Evolutionary conservation across 2,888 invertebrate genomes (phyloP).

Genomic region (Nomada goodeniana): DNA sequence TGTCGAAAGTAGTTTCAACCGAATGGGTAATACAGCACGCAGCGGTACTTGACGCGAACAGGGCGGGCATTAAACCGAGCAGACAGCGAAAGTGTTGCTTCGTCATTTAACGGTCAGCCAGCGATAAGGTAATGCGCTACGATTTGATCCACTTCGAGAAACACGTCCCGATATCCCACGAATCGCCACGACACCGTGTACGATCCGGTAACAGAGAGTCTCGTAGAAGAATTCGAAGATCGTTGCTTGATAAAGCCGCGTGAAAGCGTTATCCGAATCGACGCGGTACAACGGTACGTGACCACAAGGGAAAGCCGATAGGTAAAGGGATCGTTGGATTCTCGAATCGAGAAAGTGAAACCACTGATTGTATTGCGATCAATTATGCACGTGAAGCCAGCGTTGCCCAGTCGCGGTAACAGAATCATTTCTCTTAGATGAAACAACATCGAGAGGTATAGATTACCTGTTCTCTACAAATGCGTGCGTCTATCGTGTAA

Average conservation of each 20-base stretch:
- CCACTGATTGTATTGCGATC: no score
- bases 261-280: constrained; percentile 25
- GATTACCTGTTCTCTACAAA: no score
- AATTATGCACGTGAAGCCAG: no score
- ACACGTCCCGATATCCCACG: neutral
- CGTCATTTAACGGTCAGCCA: constrained; percentile 49
- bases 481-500: no score
- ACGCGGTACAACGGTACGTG: neutral
- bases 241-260: constrained; percentile 10
- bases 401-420: no score
- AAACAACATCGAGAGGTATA: no score
- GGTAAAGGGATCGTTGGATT: neutral
- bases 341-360: neutral
- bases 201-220: constrained; percentile 9
- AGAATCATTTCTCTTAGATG: no score
- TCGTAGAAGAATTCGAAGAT: constrained; percentile 23
- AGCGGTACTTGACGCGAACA: neutral
- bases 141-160: constrained; percentile 42
- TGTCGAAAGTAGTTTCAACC: constrained; percentile 8
- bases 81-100: constrained; percentile 41
- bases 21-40: constrained; percentile 11
- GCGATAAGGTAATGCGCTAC: constrained; percentile 35
- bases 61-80: constrained; percentile 3
- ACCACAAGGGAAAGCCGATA: no score
- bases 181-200: constrained; percentile 12